These are phyloP conservation scores for Amiota communis DNA, from an alignment of 2,888 invertebrate genomes.

Conservation along the genomic window DNA sequence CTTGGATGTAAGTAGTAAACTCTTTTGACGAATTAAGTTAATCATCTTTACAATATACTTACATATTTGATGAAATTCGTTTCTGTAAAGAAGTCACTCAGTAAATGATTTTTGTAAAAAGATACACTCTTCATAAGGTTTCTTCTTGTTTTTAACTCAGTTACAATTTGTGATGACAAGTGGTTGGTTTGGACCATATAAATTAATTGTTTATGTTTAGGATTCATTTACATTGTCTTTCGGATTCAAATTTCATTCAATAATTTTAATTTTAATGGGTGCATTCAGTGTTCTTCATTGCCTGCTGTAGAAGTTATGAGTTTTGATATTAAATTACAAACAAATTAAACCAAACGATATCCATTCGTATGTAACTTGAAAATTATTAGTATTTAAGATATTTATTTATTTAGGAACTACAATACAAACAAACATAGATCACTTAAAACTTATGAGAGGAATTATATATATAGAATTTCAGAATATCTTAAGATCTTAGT, in stretches of 20 bases:
- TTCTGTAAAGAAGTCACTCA: too few relatives aligned
- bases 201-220: slow-evolving; percentile 23
- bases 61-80: not conserved
- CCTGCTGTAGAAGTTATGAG: slow-evolving; percentile 21
- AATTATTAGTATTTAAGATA: slow-evolving; percentile 3
- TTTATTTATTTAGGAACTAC: not conserved
- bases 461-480: too few relatives aligned
- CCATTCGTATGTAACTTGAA: too few relatives aligned
- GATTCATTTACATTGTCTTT: slow-evolving; percentile 7
- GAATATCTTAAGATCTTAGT: too few relatives aligned
- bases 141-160: too few relatives aligned
- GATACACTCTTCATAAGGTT: not conserved
- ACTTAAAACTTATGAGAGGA: too few relatives aligned
- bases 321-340: slow-evolving; percentile 19
- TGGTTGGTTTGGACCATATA: slow-evolving; percentile 18
- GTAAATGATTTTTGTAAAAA: not conserved
- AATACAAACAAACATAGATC: too few relatives aligned
- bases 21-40: too few relatives aligned
- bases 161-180: slow-evolving; percentile 19
- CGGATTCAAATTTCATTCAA: slow-evolving; percentile 22
- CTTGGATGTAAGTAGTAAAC: too few relatives aligned
- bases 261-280: slow-evolving; percentile 24
- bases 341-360: not conserved
- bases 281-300: not conserved
- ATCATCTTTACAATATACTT: too few relatives aligned